Evolutionary conservation across 2,888 invertebrate species (phyloP).

Genomic region (Arrhopalites spinosus): DNA sequence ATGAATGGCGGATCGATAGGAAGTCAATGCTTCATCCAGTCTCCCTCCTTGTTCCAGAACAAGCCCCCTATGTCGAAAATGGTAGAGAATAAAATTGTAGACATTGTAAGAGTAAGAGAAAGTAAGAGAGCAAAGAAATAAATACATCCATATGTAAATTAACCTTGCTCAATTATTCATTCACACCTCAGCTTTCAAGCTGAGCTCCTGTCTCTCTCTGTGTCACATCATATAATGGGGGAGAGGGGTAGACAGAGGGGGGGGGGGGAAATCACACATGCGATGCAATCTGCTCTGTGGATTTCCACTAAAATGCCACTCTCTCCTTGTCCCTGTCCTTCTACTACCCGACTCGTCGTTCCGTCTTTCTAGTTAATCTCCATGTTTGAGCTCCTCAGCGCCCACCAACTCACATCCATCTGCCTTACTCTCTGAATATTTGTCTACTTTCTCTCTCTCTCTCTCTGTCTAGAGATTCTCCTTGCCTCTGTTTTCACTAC

Average conservation of each 20-base stretch:
- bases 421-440: not conserved
- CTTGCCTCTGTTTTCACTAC: not conserved
- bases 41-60: constrained; percentile 86
- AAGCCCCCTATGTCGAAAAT: constrained; percentile 79
- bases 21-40: constrained; percentile 84
- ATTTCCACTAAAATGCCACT: not conserved
- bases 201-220: constrained; percentile 10
- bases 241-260: no score
- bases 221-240: not conserved
- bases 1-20: constrained; percentile 88
- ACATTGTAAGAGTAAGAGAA: no score
- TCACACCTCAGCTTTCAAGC: constrained; percentile 35
- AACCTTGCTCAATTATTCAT: constrained; percentile 52
- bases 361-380: not conserved
- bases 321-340: not conserved
- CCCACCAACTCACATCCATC: not conserved
- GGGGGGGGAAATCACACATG: no score
- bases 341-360: not conserved
- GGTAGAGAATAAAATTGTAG: not conserved
- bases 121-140: not conserved
- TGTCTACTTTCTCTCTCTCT: not conserved
- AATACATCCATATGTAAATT: constrained; percentile 44
- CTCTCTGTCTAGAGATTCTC: not conserved
- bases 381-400: not conserved
- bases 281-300: no score